Conservation (phyloP, 2,888 invertebrate species). For the Cotesia congregata region DNA sequence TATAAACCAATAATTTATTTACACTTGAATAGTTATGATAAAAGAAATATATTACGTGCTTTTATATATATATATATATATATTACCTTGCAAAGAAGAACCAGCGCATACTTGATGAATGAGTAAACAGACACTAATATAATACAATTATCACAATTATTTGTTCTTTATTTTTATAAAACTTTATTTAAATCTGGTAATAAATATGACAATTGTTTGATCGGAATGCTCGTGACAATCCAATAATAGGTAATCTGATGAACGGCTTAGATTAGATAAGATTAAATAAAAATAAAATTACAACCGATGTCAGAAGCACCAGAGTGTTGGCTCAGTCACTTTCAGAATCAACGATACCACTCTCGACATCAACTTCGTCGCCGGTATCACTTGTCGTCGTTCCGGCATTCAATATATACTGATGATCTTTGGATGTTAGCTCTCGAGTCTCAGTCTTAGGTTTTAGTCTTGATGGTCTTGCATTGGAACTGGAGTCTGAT, state of each 20-base stretch:
- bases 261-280: background rate
- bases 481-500: background rate
- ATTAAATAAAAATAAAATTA: background rate
- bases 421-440: too few species aligned
- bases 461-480: too few species aligned
- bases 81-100: slow-evolving; percentile 1
- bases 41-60: background rate
- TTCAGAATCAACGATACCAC: background rate
- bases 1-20: background rate
- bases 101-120: background rate
- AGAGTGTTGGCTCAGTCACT: background rate
- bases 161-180: background rate
- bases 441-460: too few species aligned
- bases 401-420: background rate
- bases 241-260: background rate
- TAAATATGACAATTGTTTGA: background rate
- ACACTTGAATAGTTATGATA: background rate
- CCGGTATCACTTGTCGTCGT: background rate
- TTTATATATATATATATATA: too few species aligned
- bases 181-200: background rate
- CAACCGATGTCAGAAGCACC: slow-evolving; percentile 22
- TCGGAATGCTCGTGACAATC: background rate
- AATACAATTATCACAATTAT: background rate
- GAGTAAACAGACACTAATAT: background rate
- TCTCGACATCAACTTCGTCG: slow-evolving; percentile 7